phyloP scores from a whole-genome alignment of 2,113 vertebrate genomes.

The Natator depressus region DNA sequence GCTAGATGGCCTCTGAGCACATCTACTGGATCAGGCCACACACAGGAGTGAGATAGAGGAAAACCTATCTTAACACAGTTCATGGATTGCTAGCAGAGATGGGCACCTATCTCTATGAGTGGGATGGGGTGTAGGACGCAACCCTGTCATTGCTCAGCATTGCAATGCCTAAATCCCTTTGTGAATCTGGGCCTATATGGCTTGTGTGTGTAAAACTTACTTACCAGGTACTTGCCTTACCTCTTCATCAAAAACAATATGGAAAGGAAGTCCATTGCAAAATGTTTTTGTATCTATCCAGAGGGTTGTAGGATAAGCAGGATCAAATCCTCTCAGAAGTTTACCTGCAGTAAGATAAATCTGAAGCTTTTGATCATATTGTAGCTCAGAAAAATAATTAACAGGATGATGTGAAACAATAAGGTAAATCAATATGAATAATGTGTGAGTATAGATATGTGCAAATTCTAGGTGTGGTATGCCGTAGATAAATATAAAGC shows the following conservation, averaged over 20 bases:
- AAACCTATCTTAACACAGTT: neutral
- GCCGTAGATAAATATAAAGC: neutral
- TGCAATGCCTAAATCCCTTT: neutral
- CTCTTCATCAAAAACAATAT: constrained; percentile 86
- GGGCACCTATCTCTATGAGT: neutral
- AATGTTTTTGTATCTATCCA: constrained; percentile 84
- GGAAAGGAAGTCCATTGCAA: constrained; percentile 85
- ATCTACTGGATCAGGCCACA: neutral
- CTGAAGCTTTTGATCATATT: neutral
- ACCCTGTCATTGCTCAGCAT: neutral
- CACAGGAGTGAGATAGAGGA: neutral
- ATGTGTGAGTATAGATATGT: neutral
- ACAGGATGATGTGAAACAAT: rapidly evolving
- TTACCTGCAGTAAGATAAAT: constrained; percentile 70
- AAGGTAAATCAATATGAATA: neutral
- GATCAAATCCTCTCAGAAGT: constrained; percentile 80
- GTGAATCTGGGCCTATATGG: rapidly evolving
- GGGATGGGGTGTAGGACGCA: neutral
- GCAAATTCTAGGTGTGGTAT: neutral
- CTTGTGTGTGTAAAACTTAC: neutral
- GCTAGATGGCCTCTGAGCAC: neutral
- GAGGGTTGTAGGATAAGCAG: constrained; percentile 80
- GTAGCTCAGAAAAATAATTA: neutral
- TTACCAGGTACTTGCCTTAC: constrained; percentile 56
- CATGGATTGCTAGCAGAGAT: neutral